These are phyloP conservation scores for Lottia gigantea DNA, from an alignment of 2,888 invertebrate species.

Conservation along the genomic window DNA sequence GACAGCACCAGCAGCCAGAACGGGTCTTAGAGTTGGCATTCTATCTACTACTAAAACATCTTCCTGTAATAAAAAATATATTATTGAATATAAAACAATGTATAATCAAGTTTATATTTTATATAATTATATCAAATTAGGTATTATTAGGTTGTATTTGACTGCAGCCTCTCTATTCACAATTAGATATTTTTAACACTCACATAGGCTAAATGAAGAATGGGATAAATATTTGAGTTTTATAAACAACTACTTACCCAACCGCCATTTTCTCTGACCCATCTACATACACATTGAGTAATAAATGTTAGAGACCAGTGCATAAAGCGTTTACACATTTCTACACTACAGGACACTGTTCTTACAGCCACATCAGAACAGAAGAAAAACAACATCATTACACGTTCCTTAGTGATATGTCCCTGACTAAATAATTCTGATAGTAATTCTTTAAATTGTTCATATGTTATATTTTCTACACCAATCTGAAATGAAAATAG, in stretches of 20 bases:
- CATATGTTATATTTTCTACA: constrained; percentile 36
- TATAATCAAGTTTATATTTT: too few species aligned
- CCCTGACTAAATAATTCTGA: constrained; percentile 47
- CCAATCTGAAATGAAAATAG: constrained; percentile 35
- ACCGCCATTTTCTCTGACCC: constrained; percentile 62
- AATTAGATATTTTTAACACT: too few species aligned
- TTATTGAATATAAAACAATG: too few species aligned
- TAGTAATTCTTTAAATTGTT: constrained; percentile 51
- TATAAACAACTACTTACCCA: constrained; percentile 50
- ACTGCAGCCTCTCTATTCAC: too few species aligned
- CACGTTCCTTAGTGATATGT: constrained; percentile 54
- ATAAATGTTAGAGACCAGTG: constrained; percentile 61
- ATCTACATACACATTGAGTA: constrained; percentile 50
- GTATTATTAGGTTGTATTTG: too few species aligned
- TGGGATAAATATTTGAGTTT: neutral
- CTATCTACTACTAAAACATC: neutral
- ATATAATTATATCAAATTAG: too few species aligned
- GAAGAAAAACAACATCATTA: constrained; percentile 64
- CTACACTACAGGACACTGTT: constrained; percentile 38
- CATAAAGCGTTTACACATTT: constrained; percentile 46
- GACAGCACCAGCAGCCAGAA: neutral
- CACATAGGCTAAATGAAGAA: too few species aligned
- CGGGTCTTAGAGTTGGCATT: neutral
- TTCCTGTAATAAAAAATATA: neutral
- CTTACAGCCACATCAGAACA: constrained; percentile 63